Evolutionary conservation across 2,797 vertebrate species (phyloP).

Genomic region (Diceros bicornis): DNA sequence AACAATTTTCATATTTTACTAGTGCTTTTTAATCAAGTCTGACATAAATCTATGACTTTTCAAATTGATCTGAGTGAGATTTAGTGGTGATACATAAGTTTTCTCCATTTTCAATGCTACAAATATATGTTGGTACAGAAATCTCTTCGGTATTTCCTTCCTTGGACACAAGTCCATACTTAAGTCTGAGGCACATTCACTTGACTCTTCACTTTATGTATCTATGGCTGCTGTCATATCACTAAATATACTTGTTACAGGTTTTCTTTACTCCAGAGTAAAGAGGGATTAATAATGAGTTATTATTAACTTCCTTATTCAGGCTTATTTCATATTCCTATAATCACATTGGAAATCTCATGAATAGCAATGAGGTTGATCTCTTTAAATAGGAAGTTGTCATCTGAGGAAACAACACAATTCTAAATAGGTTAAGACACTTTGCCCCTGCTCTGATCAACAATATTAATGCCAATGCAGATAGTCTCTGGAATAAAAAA

Average conservation of each 20-base stretch:
- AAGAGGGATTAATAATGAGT: constrained; percentile 50
- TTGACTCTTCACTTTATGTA: neutral
- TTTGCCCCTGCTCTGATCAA: neutral
- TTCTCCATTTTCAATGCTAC: neutral
- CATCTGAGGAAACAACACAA: constrained; percentile 55
- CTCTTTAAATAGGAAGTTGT: constrained; percentile 54
- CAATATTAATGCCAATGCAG: neutral
- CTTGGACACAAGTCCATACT: neutral
- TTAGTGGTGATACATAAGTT: neutral
- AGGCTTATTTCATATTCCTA: constrained; percentile 41
- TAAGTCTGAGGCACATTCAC: neutral
- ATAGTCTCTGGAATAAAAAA: neutral
- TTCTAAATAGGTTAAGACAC: constrained; percentile 11
- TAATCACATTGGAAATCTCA: constrained; percentile 59
- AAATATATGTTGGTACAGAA: neutral
- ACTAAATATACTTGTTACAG: constrained; percentile 16
- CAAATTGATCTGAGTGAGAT: neutral
- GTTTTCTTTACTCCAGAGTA: constrained; percentile 41
- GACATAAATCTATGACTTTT: neutral
- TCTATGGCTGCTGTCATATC: neutral
- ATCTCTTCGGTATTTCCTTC: neutral
- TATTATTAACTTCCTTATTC: constrained; percentile 53
- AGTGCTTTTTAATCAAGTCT: constrained; percentile 5
- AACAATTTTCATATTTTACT: neutral
- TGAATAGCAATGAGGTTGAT: constrained; percentile 67